Evolutionary conservation across 2,797 vertebrate genomes (phyloP), one percentile per base, ranked within the genome.

Genomic region (Acanthiza pusilla): DNA sequence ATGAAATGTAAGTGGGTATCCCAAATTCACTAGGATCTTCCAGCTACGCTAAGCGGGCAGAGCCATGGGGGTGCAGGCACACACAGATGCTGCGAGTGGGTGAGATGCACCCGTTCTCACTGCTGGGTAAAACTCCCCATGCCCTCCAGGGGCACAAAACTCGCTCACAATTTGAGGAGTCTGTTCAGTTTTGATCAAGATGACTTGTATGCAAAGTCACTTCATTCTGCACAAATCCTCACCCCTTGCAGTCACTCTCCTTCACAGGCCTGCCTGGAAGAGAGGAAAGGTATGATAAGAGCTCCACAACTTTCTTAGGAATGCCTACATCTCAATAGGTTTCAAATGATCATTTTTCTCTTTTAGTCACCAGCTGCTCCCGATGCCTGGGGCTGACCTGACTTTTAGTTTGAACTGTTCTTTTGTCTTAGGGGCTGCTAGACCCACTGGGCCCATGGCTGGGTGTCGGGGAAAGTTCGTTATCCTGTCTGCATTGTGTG

Each of bases 81-180:
- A 0, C 14, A 29, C 3, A 2, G 4, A 0, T 40, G 14, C 42
- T 4, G 2, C 0, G 4, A 12, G 25, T 6, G 32, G 42, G 22
- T 30, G 54, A 40, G 36, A 13, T 45, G 19, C 30, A 4, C 1
- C 0, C 1, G 7, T 73, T 79, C 73, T 40, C 16, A 32, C 36
- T 40, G 11, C 43, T 53, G 60, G n/a, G 36, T 40, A 16, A 22
- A 40, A 40, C 9, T 29, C 20, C 13, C 5, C 5, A 11, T 65
- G 62, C 11, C 2, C 15, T 66, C 20, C 0, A 0, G 32, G 19
- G 45, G 3, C n/a, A 42, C 23, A 38, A 20, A 81, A 58, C 23
- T 29, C 12, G 2, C 32, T n/a, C 7, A 3, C 11, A 73, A 40
- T 53, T 36, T 21, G 74, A 78, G 19, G 36, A 84, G 23, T 67